These are phyloP conservation scores for Cabera pusaria DNA, from an alignment of 2,888 invertebrate genomes.

Conservation along the genomic window DNA sequence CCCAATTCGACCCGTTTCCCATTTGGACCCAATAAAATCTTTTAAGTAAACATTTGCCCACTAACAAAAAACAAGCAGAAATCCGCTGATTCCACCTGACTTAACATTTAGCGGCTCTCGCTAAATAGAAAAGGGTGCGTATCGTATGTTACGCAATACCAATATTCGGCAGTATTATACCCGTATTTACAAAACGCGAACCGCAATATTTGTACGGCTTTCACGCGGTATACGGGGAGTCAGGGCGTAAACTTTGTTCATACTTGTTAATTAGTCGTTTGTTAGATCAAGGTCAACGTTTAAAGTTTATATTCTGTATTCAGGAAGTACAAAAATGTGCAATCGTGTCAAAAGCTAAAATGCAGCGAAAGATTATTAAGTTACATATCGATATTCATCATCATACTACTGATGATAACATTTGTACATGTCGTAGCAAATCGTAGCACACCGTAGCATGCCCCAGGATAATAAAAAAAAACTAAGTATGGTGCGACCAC, in stretches of 20 bases:
- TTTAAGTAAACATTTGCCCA: conserved; percentile 22
- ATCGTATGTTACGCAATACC: conserved; percentile 28
- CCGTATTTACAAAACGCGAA: conserved; percentile 30
- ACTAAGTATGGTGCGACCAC: too few species aligned
- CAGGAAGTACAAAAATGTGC: too few species aligned
- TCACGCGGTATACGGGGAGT: conserved; percentile 1
- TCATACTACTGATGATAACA: too few species aligned
- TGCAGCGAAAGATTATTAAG: too few species aligned
- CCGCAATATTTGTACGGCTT: conserved; percentile 28
- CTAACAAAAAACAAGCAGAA: conserved; percentile 26
- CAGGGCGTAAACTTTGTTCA: conserved; percentile 3
- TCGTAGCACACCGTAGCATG: too few species aligned
- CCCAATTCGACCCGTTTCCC: conserved; percentile 8
- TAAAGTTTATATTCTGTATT: too few species aligned
- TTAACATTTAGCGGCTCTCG: conserved; percentile 28
- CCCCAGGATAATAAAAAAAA: too few species aligned
- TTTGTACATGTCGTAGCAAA: too few species aligned
- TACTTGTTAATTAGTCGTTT: too few species aligned
- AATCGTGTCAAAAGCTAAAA: too few species aligned
- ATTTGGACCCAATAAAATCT: conserved; percentile 21
- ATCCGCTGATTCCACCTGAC: conserved; percentile 12
- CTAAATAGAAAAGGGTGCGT: conserved; percentile 31
- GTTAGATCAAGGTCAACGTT: too few species aligned
- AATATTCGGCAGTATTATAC: conserved; percentile 28
- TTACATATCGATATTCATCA: too few species aligned